A percentile compares a stretch with the other conserved stretches of the same genome.
phyloP scores from a whole-genome alignment of 1,140 invertebrate species.

The Danaus melanippus region DNA sequence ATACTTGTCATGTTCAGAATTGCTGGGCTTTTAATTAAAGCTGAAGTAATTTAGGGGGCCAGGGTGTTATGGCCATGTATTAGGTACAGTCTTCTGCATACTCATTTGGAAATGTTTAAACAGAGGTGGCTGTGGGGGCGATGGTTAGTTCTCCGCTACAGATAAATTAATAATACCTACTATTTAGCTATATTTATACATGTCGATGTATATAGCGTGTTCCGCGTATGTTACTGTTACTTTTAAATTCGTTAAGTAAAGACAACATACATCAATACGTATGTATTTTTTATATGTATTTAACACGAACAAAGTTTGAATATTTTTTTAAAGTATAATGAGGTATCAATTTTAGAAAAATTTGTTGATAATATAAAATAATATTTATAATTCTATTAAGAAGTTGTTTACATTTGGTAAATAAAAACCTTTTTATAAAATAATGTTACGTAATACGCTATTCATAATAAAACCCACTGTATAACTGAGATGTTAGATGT shows the following conservation, averaged over 20 bases:
- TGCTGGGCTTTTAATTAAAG: conserved; percentile 67
- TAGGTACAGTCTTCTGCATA: conserved; percentile 61
- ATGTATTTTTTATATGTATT: too few relatives aligned
- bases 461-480: conserved; percentile 31
- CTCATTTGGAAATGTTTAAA: conserved; percentile 68
- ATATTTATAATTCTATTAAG: too few relatives aligned
- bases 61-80: conserved; percentile 47
- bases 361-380: too few relatives aligned
- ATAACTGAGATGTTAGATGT: conserved; percentile 58
- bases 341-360: too few relatives aligned
- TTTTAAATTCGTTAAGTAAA: too few relatives aligned
- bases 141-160: conserved; percentile 64
- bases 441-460: too few relatives aligned
- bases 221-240: conserved; percentile 2
- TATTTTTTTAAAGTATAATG: too few relatives aligned
- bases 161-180: conserved; percentile 67
- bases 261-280: too few relatives aligned
- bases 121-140: conserved; percentile 42
- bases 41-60: conserved; percentile 61
- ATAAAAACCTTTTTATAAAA: too few relatives aligned
- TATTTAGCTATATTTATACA: conserved; percentile 46
- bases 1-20: conserved; percentile 69
- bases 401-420: too few relatives aligned
- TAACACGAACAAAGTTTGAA: too few relatives aligned
- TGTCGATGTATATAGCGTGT: conserved; percentile 44